A percentile compares a stretch with the other conserved stretches of the same genome.
Conservation (phyloP, 2,797 vertebrate species). For the Sparidentex hasta region DNA sequence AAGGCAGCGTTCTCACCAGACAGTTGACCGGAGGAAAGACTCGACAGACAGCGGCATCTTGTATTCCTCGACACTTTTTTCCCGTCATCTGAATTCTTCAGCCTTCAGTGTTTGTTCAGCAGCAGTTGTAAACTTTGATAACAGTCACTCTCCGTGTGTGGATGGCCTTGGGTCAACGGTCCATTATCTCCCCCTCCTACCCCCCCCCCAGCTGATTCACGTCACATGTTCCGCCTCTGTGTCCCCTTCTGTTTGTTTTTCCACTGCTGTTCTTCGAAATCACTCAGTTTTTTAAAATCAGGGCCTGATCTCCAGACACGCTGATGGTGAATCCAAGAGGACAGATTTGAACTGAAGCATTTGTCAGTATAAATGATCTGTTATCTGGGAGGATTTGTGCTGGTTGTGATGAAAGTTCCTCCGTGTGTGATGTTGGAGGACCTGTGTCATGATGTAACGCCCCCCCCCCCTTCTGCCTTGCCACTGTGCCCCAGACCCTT, state of each 20-base stretch:
- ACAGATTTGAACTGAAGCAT: background rate
- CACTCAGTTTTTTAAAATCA: constrained; percentile 15
- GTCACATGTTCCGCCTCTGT: constrained; percentile 47
- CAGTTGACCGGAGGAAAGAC: background rate
- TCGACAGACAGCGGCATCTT: background rate
- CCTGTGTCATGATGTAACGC: constrained; percentile 53
- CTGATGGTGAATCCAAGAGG: background rate
- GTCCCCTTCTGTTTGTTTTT: constrained; percentile 63
- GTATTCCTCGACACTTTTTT: background rate
- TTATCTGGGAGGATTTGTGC: background rate
- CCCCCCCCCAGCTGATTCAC: constrained; percentile 6
- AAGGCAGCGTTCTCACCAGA: background rate
- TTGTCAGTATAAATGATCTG: background rate
- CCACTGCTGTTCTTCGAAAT: constrained; percentile 47
- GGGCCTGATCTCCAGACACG: background rate
- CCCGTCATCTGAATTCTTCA: background rate
- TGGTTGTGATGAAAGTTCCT: constrained; percentile 7
- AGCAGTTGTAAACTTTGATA: constrained; percentile 58
- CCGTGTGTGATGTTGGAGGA: constrained; percentile 24
- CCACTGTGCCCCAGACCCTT: constrained; percentile 86
- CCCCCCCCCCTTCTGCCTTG: constrained; percentile 60
- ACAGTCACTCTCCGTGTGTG: constrained; percentile 23
- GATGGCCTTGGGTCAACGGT: constrained; percentile 48
- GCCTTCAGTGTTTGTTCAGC: constrained; percentile 42
- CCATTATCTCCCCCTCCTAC: constrained; percentile 49